A percentile compares a stretch with the other conserved stretches of the same genome.
Evolutionary conservation across 2,888 invertebrate genomes (phyloP).

Genomic region (Pterostichus madidus): DNA sequence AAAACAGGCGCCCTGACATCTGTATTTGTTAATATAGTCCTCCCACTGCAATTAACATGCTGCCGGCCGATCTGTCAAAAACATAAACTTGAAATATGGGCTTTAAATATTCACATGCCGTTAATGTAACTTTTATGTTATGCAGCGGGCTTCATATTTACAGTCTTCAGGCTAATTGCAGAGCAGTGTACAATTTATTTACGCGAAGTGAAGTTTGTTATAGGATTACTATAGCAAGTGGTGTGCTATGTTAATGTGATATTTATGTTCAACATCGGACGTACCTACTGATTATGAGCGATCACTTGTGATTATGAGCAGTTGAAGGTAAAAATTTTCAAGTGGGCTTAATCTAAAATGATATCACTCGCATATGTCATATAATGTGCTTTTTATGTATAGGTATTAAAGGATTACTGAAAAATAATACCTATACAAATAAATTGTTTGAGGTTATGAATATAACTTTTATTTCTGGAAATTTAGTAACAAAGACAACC

Average conservation of each 20-base stretch:
- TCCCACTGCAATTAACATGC: not conserved
- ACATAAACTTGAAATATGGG: conserved; percentile 14
- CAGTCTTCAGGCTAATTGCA: conserved; percentile 42
- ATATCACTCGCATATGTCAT: conserved; percentile 43
- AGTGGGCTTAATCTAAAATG: conserved; percentile 41
- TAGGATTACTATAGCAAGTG: conserved; percentile 4
- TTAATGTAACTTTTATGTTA: conserved; percentile 52
- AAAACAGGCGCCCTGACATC: no score
- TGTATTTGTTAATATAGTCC: not conserved
- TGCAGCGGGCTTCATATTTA: conserved; percentile 45
- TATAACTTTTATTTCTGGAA: no score
- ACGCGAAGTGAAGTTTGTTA: conserved; percentile 22
- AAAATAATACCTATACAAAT: not conserved
- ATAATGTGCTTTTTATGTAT: conserved; percentile 41
- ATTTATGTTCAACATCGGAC: conserved; percentile 31
- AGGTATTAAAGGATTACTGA: conserved; percentile 15
- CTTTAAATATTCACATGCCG: conserved; percentile 19
- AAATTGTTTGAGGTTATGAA: no score
- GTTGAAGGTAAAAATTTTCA: conserved; percentile 18
- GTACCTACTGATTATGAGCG: conserved; percentile 51
- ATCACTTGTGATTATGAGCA: conserved; percentile 8
- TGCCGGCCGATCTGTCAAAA: not conserved
- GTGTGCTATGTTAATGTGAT: conserved; percentile 37
- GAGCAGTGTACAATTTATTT: conserved; percentile 51
- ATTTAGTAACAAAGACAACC: no score